Conservation (phyloP, 2,888 invertebrate species). For the Parochlus steinenii region DNA sequence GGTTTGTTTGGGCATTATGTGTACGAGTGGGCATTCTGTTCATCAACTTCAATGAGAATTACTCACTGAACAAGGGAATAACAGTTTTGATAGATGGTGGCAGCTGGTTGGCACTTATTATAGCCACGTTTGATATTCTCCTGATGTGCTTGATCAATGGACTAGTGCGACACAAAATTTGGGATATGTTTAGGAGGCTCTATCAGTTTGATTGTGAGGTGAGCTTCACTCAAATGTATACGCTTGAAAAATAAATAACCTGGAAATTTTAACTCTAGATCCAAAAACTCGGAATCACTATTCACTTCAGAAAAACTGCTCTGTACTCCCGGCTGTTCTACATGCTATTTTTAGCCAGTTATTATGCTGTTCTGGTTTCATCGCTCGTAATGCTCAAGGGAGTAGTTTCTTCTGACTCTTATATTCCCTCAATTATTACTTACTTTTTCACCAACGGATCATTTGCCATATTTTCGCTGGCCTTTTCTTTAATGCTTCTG, state of each 20-base stretch:
- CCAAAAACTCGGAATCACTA: too few relatives aligned
- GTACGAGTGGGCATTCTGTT: neutral
- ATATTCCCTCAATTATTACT: neutral
- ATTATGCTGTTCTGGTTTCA: neutral
- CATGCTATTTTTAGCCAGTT: neutral
- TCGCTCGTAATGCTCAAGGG: neutral
- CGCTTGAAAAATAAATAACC: too few relatives aligned
- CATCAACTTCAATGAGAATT: neutral
- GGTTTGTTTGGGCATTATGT: neutral
- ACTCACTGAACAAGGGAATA: conserved; percentile 2
- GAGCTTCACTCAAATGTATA: too few relatives aligned
- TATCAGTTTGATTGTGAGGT: too few relatives aligned
- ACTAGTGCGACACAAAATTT: neutral
- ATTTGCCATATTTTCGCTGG: neutral
- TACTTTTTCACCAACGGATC: conserved; percentile 2
- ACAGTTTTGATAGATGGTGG: conserved; percentile 4
- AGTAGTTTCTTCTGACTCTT: neutral
- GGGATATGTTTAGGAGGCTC: too few relatives aligned
- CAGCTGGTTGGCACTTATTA: conserved; percentile 1
- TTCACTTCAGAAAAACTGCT: neutral
- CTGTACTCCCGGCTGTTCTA: neutral
- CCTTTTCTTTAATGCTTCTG: neutral
- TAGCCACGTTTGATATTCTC: conserved; percentile 1
- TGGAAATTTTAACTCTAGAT: too few relatives aligned
- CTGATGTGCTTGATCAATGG: neutral